Evolutionary conservation across 1,140 invertebrate species (phyloP).

Genomic region (Drusus annulatus): DNA sequence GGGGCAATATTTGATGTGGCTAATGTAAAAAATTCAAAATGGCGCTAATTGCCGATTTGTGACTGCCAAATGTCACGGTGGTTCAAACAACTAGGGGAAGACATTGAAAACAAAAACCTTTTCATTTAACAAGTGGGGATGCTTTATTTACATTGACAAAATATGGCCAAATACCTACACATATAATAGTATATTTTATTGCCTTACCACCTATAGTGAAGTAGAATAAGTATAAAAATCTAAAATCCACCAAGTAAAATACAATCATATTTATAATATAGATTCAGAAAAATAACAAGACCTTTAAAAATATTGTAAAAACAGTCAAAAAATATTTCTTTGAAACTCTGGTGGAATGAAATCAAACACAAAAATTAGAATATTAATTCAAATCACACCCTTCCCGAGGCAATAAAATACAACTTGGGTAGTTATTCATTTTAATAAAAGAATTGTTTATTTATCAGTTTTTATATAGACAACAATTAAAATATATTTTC

Average conservation of each 20-base stretch:
- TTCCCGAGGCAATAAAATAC: not conserved
- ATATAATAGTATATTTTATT: constrained; percentile 53
- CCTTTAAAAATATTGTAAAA: constrained; percentile 48
- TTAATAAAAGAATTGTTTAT: constrained; percentile 17
- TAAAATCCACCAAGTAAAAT: constrained; percentile 46
- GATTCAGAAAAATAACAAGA: constrained; percentile 41
- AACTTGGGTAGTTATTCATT: not conserved
- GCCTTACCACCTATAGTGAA: constrained; percentile 57
- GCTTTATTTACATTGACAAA: constrained; percentile 73
- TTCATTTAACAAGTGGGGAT: constrained; percentile 70
- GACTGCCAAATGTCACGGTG: too few relatives aligned
- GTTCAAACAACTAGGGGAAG: not conserved
- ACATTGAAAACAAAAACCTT: constrained; percentile 39
- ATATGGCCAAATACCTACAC: constrained; percentile 65
- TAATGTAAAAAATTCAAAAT: too few relatives aligned
- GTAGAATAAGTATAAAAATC: constrained; percentile 55
- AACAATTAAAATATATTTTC: constrained; percentile 22
- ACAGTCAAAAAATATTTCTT: constrained; percentile 52
- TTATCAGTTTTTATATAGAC: constrained; percentile 12
- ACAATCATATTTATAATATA: constrained; percentile 23
- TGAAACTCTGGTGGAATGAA: constrained; percentile 41
- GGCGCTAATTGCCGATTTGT: too few relatives aligned
- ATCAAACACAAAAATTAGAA: not conserved
- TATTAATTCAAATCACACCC: not conserved
- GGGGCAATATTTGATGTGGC: too few relatives aligned